These are phyloP conservation scores for Chiloscyllium plagiosum DNA, from an alignment of 2,113 vertebrate species.

Conservation along the genomic window DNA sequence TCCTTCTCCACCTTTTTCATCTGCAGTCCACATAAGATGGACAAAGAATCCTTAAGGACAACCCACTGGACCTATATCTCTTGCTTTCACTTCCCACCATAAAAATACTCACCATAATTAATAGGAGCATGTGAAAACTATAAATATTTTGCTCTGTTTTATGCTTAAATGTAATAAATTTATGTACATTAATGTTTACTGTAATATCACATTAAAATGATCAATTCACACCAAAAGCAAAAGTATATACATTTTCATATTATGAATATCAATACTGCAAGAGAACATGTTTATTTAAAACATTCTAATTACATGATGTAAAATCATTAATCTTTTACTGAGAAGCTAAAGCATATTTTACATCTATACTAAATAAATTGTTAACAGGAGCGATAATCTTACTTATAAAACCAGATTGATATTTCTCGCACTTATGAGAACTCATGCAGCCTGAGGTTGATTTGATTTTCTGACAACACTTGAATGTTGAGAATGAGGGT, in stretches of 20 bases:
- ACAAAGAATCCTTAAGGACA: not conserved
- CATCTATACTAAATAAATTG: not conserved
- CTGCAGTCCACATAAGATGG: not conserved
- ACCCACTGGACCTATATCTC: not conserved
- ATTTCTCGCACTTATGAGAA: not conserved
- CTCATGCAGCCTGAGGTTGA: not conserved
- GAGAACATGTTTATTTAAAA: not conserved
- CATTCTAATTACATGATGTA: not conserved
- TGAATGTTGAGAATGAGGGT: not conserved
- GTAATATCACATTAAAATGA: not conserved
- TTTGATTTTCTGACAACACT: not conserved
- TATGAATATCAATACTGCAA: not conserved
- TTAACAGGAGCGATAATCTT: not conserved
- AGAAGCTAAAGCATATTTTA: not conserved
- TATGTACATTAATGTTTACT: not conserved
- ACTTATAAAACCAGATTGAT: not conserved
- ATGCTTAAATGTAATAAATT: not conserved
- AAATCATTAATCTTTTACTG: not conserved
- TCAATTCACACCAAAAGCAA: not conserved
- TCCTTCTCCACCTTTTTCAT: not conserved
- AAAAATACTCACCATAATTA: not conserved
- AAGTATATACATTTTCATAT: not conserved
- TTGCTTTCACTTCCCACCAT: not conserved
- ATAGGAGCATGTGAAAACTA: not conserved
- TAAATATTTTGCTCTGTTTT: not conserved